Conservation (phyloP, 2,888 invertebrate genomes). For the Eupithecia exiguata region DNA sequence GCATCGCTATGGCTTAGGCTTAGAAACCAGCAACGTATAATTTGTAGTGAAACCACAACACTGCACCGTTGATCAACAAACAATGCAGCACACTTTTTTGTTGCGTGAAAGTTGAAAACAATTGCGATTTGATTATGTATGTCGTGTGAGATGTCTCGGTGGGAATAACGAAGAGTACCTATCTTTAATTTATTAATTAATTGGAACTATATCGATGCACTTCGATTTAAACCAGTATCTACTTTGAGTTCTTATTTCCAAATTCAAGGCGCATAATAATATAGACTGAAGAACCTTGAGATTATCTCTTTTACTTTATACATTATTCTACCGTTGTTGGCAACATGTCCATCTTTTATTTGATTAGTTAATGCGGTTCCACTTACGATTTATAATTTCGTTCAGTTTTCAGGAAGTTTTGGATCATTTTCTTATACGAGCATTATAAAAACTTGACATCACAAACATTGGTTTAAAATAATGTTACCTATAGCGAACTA, state of each 20-base stretch:
- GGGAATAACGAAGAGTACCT: constrained; percentile 41
- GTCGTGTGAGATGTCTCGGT: constrained; percentile 50
- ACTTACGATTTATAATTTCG: not conserved
- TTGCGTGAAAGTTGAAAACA: constrained; percentile 73
- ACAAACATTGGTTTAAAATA: not conserved
- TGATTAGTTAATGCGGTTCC: not conserved
- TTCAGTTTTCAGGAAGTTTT: not conserved
- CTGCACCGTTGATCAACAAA: constrained; percentile 56
- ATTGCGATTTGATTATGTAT: constrained; percentile 61
- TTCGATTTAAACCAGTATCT: not conserved
- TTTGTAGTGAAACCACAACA: constrained; percentile 51
- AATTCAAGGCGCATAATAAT: not conserved
- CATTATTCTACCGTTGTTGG: not conserved
- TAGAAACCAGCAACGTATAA: constrained; percentile 21
- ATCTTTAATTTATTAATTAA: constrained; percentile 14
- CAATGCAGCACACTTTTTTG: constrained; percentile 67
- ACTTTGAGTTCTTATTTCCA: not conserved
- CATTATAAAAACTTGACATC: not conserved
- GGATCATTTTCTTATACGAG: not conserved
- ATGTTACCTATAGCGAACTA: not conserved
- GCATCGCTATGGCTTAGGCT: not conserved
- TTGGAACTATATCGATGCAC: not conserved
- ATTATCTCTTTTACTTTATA: not conserved
- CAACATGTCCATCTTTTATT: not conserved
- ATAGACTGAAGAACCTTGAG: not conserved